Evolutionary conservation across 2,797 vertebrate species (phyloP).

Genomic region (Danio tinwini): DNA sequence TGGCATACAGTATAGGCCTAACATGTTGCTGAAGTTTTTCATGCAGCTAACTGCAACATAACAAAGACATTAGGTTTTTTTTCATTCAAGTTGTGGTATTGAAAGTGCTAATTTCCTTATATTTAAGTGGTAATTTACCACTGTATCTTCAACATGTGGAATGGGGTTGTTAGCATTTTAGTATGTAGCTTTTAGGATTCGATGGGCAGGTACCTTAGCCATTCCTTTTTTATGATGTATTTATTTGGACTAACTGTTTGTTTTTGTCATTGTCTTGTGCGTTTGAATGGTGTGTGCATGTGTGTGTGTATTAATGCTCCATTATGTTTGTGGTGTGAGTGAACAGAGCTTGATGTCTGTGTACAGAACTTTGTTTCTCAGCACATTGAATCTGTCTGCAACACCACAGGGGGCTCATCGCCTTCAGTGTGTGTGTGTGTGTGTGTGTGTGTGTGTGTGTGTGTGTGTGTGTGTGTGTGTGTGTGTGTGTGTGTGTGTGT

Average conservation of each 20-base stretch:
- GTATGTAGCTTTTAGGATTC: background rate
- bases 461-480: too few relatives aligned
- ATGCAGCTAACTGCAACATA: too few relatives aligned
- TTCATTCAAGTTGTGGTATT: too few relatives aligned
- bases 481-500: slow-evolving; percentile 49
- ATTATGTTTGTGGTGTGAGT: slow-evolving; percentile 71
- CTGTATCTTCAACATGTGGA: too few relatives aligned
- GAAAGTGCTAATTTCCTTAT: too few relatives aligned
- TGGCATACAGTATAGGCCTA: too few relatives aligned
- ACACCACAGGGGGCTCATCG: slow-evolving; percentile 61
- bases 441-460: too few relatives aligned
- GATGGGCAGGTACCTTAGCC: background rate
- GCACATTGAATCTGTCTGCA: slow-evolving; percentile 63
- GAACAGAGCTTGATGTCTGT: slow-evolving; percentile 76
- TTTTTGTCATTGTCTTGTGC: slow-evolving; percentile 17
- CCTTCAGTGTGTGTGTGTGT: slow-evolving; percentile 55
- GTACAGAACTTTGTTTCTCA: slow-evolving; percentile 74
- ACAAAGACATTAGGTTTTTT: too few relatives aligned
- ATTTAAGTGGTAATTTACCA: too few relatives aligned
- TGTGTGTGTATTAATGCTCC: slow-evolving; percentile 59
- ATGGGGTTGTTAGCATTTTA: too few relatives aligned
- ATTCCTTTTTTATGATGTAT: slow-evolving; percentile 6
- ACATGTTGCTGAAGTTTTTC: too few relatives aligned
- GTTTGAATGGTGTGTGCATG: slow-evolving; percentile 22
- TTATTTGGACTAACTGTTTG: slow-evolving; percentile 3